A percentile compares a stretch with the other conserved stretches of the same genome.
Conservation (phyloP, 2,797 vertebrate species). For the Lateolabrax maculatus region DNA sequence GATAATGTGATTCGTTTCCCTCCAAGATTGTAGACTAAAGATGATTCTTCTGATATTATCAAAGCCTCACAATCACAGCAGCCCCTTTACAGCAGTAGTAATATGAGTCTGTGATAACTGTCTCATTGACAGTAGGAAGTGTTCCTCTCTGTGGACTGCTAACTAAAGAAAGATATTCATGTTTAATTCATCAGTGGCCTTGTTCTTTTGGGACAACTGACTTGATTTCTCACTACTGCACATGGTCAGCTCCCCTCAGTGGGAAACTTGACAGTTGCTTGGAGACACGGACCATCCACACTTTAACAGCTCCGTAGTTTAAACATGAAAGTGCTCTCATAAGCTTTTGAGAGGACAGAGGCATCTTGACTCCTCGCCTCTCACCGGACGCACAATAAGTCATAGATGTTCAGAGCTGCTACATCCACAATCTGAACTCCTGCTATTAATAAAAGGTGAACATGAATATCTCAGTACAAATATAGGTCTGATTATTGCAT, state of each 20-base stretch:
- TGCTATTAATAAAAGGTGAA: neutral
- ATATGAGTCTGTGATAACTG: neutral
- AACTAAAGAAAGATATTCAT: constrained; percentile 40
- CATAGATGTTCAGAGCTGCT: neutral
- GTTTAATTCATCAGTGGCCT: constrained; percentile 56
- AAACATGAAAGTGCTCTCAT: constrained; percentile 41
- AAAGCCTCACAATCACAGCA: constrained; percentile 18
- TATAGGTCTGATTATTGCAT: neutral
- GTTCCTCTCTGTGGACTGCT: constrained; percentile 5
- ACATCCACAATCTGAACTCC: neutral
- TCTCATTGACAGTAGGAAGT: constrained; percentile 2
- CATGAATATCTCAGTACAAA: neutral
- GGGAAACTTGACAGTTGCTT: constrained; percentile 45
- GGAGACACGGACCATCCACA: constrained; percentile 45
- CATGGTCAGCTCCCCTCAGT: constrained; percentile 23
- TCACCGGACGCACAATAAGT: constrained; percentile 8
- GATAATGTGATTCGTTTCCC: neutral
- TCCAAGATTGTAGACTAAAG: neutral
- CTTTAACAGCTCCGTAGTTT: constrained; percentile 8
- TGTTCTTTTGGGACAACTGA: constrained; percentile 43
- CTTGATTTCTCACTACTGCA: constrained; percentile 29
- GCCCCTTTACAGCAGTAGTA: neutral
- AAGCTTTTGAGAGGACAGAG: neutral
- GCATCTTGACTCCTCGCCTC: constrained; percentile 5
- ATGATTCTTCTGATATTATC: neutral